phyloP scores from a whole-genome alignment of 1,140 invertebrate genomes.

The Cyclina sinensis region DNA sequence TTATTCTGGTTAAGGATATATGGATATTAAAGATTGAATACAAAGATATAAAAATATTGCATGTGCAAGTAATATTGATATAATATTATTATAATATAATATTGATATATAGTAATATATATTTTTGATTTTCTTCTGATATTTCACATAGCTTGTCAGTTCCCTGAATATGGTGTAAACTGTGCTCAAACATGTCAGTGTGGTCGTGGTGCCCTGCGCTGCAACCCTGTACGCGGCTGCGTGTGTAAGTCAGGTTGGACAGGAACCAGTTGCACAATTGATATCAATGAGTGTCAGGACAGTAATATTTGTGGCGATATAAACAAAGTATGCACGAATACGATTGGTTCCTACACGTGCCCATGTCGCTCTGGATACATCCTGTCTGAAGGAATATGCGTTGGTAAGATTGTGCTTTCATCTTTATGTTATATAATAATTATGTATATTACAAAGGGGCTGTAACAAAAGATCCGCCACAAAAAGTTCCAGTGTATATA shows the following conservation, averaged over 20 bases:
- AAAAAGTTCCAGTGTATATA: too few species aligned
- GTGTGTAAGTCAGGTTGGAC: conserved; percentile 74
- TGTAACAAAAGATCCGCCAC: too few species aligned
- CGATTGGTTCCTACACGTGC: conserved; percentile 66
- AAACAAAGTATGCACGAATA: conserved; percentile 65
- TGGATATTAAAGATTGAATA: too few species aligned
- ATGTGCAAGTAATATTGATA: neutral
- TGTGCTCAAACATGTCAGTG: conserved; percentile 71
- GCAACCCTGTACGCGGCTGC: conserved; percentile 71
- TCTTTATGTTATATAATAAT: too few species aligned
- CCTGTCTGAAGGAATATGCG: conserved; percentile 27
- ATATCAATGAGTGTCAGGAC: conserved; percentile 73
- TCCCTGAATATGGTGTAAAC: conserved; percentile 65
- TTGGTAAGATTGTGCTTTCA: conserved; percentile 51
- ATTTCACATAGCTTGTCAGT: conserved; percentile 70
- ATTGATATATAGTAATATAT: neutral
- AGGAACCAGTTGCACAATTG: conserved; percentile 70
- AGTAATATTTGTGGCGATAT: conserved; percentile 4
- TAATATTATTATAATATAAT: too few species aligned
- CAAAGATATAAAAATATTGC: too few species aligned
- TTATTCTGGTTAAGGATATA: too few species aligned
- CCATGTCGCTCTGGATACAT: conserved; percentile 67
- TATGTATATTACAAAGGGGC: too few species aligned
- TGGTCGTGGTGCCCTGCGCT: conserved; percentile 55
- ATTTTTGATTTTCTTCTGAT: too few species aligned